Conservation (phyloP, 2,797 vertebrate genomes). For the Premnoplex brunnescens region DNA sequence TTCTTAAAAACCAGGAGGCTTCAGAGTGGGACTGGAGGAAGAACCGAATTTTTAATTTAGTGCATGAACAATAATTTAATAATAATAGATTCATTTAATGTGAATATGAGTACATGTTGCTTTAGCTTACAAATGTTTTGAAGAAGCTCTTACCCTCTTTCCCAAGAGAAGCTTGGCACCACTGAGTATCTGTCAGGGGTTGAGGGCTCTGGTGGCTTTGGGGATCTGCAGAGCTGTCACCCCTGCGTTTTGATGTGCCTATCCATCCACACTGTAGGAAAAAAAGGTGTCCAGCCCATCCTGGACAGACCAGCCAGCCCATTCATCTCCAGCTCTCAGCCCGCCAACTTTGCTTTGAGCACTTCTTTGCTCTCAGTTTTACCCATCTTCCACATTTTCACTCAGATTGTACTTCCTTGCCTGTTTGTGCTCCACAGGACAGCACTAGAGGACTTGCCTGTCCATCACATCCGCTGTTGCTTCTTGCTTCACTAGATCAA, state of each 20-base stretch:
- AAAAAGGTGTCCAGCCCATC: not conserved
- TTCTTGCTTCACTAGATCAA: not conserved
- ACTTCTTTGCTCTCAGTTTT: not conserved
- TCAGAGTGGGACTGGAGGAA: not conserved
- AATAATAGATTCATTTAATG: not conserved
- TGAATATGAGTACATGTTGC: not conserved
- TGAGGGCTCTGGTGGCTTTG: not conserved
- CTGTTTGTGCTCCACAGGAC: not conserved
- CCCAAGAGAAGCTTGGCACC: not conserved
- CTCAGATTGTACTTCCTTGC: not conserved
- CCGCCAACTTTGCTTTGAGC: not conserved
- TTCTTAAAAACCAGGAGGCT: not conserved
- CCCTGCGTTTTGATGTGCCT: rapidly evolving
- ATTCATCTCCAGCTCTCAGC: not conserved
- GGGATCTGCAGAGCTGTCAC: no score
- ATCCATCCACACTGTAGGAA: not conserved
- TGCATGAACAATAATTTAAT: not conserved
- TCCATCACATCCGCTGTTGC: not conserved
- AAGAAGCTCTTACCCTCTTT: not conserved
- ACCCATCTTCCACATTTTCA: not conserved
- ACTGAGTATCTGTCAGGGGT: rapidly evolving
- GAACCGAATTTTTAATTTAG: not conserved
- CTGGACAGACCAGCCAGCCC: rapidly evolving
- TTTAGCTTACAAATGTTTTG: not conserved
- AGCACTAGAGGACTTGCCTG: not conserved